Evolutionary conservation across 2,888 invertebrate species (phyloP), one percentile per base, ranked within the genome.

Genomic region (Platycheirus albimanus): DNA sequence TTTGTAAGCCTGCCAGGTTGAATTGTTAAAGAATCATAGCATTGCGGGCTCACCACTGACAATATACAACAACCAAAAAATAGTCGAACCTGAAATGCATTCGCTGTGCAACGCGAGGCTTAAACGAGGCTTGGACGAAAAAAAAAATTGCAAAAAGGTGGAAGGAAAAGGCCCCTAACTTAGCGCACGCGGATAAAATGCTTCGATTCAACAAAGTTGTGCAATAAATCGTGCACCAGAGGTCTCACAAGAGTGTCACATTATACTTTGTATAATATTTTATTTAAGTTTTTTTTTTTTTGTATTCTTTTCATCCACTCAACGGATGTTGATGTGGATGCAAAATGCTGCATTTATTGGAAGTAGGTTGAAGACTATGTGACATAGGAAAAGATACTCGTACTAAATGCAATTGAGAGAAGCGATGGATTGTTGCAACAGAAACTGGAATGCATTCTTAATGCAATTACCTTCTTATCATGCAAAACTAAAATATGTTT

Each of bases 191-290:
- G 70, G 61, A 75, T 70, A 69, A 80, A 84, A 80, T 67, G 43
- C 38, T 79, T 71, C 84, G 77, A 70, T 79, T 76, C 75, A 75
- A 66, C 63, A 38, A 85, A 83, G 85, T 87, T 86, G 86, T 90
- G 90, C 88, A 90, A 89, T 88, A 90, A 89, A 89, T 90, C 90
- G 89, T 89, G 90, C 89, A 86, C 85, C 87, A 89, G 89, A 89
- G 90, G 89, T 89, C 89, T 89, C 85, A 86, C 77, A 84, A 83
- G 86, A 88, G 88, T 90, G 89, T 90, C 90, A 89, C 85, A 85
- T 75, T 81, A 76, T 36, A n/a, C n/a, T 66, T 71, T 71, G 70
- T 70, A 66, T 52, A 47, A 36, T 15, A 41, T 41, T 58, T 58
- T 58, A 58, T 24, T 54, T 28, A 13, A 66, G 11, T 41, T 49